Conservation (phyloP, 1,140 invertebrate species). For the Anadara kagoshimensis region DNA sequence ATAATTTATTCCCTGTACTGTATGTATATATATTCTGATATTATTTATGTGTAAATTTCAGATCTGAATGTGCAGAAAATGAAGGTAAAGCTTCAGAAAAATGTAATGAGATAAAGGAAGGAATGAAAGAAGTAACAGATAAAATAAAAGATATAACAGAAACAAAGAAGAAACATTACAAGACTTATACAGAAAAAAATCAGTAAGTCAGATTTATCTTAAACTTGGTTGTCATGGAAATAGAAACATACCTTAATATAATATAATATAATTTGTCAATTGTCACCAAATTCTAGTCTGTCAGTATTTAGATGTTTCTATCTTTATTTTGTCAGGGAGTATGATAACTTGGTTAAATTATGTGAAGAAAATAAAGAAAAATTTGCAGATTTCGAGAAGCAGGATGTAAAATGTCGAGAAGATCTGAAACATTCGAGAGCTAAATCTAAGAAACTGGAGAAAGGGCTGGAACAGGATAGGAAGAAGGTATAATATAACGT, state of each 20-base stretch:
- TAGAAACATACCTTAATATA: no score
- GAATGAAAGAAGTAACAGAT: conserved; percentile 60
- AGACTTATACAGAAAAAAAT: conserved; percentile 60
- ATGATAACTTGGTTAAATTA: conserved; percentile 65
- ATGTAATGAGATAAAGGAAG: conserved; percentile 63
- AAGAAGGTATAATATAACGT: conserved; percentile 63
- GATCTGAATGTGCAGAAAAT: conserved; percentile 61
- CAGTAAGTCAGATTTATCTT: conserved; percentile 54
- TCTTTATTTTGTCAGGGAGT: conserved; percentile 56
- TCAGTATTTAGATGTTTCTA: no score
- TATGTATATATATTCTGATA: not conserved
- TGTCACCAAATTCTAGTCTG: no score
- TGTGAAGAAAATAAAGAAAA: conserved; percentile 70
- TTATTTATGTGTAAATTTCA: no score
- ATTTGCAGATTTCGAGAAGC: conserved; percentile 72
- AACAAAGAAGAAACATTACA: conserved; percentile 62
- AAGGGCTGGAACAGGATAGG: conserved; percentile 68
- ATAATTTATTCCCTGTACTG: no score
- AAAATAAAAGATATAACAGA: conserved; percentile 61
- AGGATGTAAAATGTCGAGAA: conserved; percentile 72
- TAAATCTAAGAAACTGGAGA: conserved; percentile 72
- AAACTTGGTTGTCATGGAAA: no score
- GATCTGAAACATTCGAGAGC: conserved; percentile 73
- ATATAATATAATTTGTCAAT: no score
- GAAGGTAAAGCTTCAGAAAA: conserved; percentile 66